Evolutionary conservation across 2,888 invertebrate species (phyloP).

Genomic region (Adelognathus sp.): DNA sequence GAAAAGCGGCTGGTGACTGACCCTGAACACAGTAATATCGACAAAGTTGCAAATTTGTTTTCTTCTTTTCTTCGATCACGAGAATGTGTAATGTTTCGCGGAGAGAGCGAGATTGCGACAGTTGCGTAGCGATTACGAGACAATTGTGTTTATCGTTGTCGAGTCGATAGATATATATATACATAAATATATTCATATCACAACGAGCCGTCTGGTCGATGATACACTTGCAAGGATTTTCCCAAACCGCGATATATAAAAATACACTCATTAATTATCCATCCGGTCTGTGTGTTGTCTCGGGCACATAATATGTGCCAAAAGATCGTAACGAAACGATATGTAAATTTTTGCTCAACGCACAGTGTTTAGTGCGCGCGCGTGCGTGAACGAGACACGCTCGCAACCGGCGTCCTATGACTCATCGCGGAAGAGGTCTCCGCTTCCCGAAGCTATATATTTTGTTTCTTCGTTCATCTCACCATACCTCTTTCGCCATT

Average conservation of each 20-base stretch:
- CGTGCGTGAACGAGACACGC: neutral
- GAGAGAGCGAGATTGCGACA: conserved; percentile 19
- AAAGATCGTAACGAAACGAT: conserved; percentile 15
- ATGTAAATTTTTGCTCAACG: conserved; percentile 19
- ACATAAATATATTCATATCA: no score
- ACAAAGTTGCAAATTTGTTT: neutral
- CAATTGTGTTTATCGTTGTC: conserved; percentile 54
- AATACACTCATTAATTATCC: neutral
- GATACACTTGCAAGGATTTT: conserved; percentile 10
- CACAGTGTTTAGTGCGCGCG: neutral
- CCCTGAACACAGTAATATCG: conserved; percentile 30
- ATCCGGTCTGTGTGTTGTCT: neutral
- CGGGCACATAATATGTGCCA: neutral
- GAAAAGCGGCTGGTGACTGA: conserved; percentile 68
- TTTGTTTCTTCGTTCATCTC: neutral
- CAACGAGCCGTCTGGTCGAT: neutral
- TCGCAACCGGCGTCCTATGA: conserved; percentile 6
- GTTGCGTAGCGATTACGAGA: conserved; percentile 52
- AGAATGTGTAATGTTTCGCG: conserved; percentile 35
- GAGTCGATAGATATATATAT: conserved; percentile 46
- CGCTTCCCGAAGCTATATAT: conserved; percentile 1
- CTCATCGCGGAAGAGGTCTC: conserved; percentile 48
- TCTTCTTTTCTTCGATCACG: conserved; percentile 12
- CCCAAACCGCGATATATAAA: conserved; percentile 4
- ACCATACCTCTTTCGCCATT: neutral